Evolutionary conservation across 92 coral and sea anemone species (phyloP), one percentile per base, ranked within the genome.

Genomic region (Heliopora coerulea): DNA sequence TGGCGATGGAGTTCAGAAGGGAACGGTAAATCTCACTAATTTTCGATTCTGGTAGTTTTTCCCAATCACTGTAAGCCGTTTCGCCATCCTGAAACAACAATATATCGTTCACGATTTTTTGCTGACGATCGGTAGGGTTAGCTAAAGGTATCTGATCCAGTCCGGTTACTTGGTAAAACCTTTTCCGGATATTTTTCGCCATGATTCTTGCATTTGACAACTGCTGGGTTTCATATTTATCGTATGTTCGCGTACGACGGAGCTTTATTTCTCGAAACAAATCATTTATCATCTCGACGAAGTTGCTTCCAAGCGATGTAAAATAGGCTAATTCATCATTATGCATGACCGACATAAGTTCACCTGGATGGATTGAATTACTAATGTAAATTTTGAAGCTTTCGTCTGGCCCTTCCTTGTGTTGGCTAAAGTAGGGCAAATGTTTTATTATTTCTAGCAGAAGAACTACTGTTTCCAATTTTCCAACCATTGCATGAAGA

Each of bases 41-140:
- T 0, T 70, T 79, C 0, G 56, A 27, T 8, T 32, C 33, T 25
- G 21, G 18, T 3, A 86, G 60, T 18, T 59, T 78, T 3, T 27
- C 37, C 89, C 89, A 86, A 3, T 73, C 56, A 14, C 89, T 73
- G 76, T 86, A 86, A 0, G 89, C 74, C 11, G 76, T 86, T 42
- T 86, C 89, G 39, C 73, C 73, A 1, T 82, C 19, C n/a, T 46
- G 30, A 62, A 82, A 86, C 13, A 86, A 80, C 10, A 82, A 66
- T n/a, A n/a, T n/a, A 72, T 86, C 86, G 56, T 82, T 63, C 26
- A 78, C 89, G 24, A 56, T 12, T 54, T 86, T 81, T 73, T 82
- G 80, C 7, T 79, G 62, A 11, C 33, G 46, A 14, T 44, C 89
- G 10, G 79, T 74, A 3, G 18, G 61, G 14, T 66, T 44, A 31